Percentiles rank a stretch among this genome's conserved stretches.
Conservation (phyloP, 2,797 vertebrate genomes). For the Melanotaenia pygmaea region DNA sequence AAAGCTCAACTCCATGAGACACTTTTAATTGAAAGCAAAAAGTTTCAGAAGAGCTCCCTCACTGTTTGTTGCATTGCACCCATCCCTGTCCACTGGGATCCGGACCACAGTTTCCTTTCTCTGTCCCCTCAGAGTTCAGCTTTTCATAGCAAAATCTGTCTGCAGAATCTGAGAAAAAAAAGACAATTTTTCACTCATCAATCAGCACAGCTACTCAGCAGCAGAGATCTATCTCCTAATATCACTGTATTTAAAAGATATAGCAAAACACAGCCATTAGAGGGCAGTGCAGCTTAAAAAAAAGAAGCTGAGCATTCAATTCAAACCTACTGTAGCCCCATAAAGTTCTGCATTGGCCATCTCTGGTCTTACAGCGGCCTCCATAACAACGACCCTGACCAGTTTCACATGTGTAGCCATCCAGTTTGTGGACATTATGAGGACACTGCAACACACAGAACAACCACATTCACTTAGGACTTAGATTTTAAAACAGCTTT, state of each 20-base stretch:
- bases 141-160: constrained; percentile 97
- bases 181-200: background rate
- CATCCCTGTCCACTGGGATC: constrained; percentile 86
- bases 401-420: constrained; percentile 91
- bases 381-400: constrained; percentile 96
- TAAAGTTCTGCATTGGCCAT: constrained; percentile 90
- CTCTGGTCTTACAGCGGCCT: constrained; percentile 95
- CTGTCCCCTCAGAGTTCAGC: constrained; percentile 93
- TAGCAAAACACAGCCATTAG: constrained; percentile 2
- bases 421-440: constrained; percentile 95
- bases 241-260: background rate
- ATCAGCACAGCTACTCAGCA: background rate
- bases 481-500: background rate
- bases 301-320: constrained; percentile 17
- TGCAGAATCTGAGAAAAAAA: constrained; percentile 82
- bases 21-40: background rate
- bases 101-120: constrained; percentile 94
- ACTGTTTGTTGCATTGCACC: constrained; percentile 96
- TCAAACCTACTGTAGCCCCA: constrained; percentile 91
- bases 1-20: rapidly evolving
- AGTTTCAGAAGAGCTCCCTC: constrained; percentile 65
- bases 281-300: background rate
- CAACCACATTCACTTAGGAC: background rate
- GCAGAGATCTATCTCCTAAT: background rate
- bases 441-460: constrained; percentile 86